phyloP scores from a whole-genome alignment of 2,888 invertebrate genomes.

The Trichacis sp. region DNA sequence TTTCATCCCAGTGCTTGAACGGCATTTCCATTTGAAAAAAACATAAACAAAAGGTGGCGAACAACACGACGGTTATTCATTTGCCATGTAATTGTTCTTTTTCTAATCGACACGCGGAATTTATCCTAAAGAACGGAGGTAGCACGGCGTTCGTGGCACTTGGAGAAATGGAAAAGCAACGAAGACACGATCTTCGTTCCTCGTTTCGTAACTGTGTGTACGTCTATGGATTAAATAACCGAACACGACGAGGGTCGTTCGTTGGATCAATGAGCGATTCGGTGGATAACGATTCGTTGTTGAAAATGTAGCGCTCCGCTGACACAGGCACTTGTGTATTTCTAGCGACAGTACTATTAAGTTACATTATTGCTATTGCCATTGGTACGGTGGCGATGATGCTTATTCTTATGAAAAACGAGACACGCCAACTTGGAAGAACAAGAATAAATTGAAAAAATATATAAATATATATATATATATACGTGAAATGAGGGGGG shows the following conservation, averaged over 20 bases:
- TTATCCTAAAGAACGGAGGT: too few relatives aligned
- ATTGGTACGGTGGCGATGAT: slow-evolving; percentile 61
- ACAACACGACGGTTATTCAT: background rate
- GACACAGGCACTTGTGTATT: slow-evolving; percentile 49
- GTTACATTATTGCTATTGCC: slow-evolving; percentile 54
- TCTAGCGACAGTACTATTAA: slow-evolving; percentile 56
- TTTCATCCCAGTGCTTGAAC: background rate
- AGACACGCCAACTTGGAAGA: slow-evolving; percentile 50
- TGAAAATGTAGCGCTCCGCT: slow-evolving; percentile 52
- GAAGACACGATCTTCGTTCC: too few relatives aligned
- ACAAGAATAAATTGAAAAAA: slow-evolving; percentile 24
- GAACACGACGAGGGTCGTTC: slow-evolving; percentile 1
- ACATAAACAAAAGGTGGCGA: background rate
- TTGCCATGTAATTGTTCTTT: too few relatives aligned
- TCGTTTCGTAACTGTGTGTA: too few relatives aligned
- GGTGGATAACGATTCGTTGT: slow-evolving; percentile 46
- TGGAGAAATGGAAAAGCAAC: too few relatives aligned
- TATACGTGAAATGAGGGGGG: slow-evolving; percentile 30
- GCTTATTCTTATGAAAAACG: slow-evolving; percentile 61
- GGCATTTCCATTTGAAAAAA: slow-evolving; percentile 1
- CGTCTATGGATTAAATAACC: slow-evolving; percentile 3
- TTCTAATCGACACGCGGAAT: too few relatives aligned
- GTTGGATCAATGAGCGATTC: slow-evolving; percentile 14
- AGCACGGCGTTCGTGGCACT: too few relatives aligned
- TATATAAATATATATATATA: slow-evolving; percentile 35